phyloP scores from a whole-genome alignment of 2,888 invertebrate species.

The Metopia argyrocephala region DNA sequence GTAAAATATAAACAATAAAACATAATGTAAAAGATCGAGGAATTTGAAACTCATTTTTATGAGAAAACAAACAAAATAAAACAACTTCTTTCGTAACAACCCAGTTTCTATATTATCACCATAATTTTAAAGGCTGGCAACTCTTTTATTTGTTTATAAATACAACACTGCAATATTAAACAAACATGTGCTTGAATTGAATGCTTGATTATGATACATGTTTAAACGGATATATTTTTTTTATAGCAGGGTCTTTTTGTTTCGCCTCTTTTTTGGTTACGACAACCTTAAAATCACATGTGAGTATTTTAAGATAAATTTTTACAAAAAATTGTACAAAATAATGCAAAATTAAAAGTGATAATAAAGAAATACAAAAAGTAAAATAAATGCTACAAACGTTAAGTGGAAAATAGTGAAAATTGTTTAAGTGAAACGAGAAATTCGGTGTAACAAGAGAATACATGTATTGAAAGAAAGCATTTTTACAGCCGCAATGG shows the following conservation, averaged over 20 bases:
- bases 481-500: slow-evolving; percentile 47
- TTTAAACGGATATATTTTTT: slow-evolving; percentile 65
- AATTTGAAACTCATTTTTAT: too few species aligned
- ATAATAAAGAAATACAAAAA: slow-evolving; percentile 21
- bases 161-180: slow-evolving; percentile 35
- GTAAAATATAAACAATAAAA: too few species aligned
- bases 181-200: slow-evolving; percentile 57
- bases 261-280: slow-evolving; percentile 83
- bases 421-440: slow-evolving; percentile 30
- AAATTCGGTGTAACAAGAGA: slow-evolving; percentile 30
- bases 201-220: slow-evolving; percentile 54
- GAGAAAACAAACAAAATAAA: too few species aligned
- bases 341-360: slow-evolving; percentile 45
- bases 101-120: too few species aligned
- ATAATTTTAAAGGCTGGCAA: neutral
- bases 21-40: too few species aligned
- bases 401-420: slow-evolving; percentile 36
- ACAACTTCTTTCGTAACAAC: too few species aligned
- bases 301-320: slow-evolving; percentile 81
- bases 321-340: slow-evolving; percentile 19
- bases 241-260: slow-evolving; percentile 68
- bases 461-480: slow-evolving; percentile 37
- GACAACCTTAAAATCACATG: slow-evolving; percentile 94
- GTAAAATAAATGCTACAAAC: neutral
- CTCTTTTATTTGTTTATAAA: neutral